Conservation (phyloP, 2,797 vertebrate genomes). For the Echiichthys vipera region DNA sequence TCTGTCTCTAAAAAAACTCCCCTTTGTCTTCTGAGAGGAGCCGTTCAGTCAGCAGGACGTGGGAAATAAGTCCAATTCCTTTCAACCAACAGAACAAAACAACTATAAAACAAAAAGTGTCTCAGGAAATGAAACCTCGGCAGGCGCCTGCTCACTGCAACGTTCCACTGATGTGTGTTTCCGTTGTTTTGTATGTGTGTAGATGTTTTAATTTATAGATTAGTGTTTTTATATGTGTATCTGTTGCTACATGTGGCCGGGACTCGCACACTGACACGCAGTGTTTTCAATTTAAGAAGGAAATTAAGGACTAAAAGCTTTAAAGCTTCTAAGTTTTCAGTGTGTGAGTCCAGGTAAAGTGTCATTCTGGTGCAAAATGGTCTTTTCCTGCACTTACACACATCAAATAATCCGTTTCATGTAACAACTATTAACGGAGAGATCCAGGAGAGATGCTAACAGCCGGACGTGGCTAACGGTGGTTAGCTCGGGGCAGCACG, state of each 20-base stretch:
- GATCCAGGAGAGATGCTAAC: no score
- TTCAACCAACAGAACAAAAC: conserved; percentile 21
- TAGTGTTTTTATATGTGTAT: neutral
- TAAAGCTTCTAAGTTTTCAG: neutral
- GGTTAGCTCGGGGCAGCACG: no score
- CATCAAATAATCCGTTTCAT: no score
- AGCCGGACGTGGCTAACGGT: no score
- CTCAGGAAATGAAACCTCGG: conserved; percentile 58
- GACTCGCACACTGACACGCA: neutral
- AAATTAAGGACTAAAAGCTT: neutral
- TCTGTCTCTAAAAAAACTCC: neutral
- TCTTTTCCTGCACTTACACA: no score
- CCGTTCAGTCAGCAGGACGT: conserved; percentile 26
- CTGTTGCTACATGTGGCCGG: neutral
- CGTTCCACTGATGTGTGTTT: conserved; percentile 30
- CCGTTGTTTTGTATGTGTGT: conserved; percentile 11
- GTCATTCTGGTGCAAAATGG: no score
- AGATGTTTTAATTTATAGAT: conserved; percentile 19
- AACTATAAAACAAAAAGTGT: neutral
- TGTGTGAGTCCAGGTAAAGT: neutral
- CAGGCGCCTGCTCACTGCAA: conserved; percentile 35
- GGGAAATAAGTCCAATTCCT: neutral
- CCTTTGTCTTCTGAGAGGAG: neutral
- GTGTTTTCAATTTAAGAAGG: no score
- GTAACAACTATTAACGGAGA: no score